These are phyloP conservation scores for Ictalurus punctatus DNA, from an alignment of 2,113 vertebrate genomes.

Conservation along the genomic window DNA sequence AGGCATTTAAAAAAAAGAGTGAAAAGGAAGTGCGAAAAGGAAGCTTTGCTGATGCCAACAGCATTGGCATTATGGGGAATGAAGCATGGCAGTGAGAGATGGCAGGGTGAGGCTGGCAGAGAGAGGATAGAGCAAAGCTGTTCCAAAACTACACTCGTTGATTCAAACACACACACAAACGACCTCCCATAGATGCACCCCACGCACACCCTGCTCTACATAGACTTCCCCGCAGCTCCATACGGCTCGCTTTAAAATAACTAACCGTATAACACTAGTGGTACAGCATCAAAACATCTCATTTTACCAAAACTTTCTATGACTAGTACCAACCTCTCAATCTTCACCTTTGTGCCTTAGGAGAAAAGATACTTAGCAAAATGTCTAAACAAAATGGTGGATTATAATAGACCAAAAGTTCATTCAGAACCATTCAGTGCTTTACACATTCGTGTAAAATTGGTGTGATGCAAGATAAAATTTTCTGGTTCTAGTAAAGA, in stretches of 20 bases:
- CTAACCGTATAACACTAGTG: conserved; percentile 20
- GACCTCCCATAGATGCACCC: background rate
- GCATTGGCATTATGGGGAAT: conserved; percentile 37
- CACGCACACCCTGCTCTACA: background rate
- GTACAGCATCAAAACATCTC: background rate
- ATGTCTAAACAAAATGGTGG: background rate
- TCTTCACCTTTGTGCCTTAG: background rate
- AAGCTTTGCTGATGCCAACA: conserved; percentile 33
- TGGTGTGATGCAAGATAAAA: background rate
- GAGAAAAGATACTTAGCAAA: background rate
- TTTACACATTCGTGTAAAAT: background rate
- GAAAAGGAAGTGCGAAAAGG: conserved; percentile 15
- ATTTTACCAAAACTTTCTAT: background rate
- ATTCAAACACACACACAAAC: conserved; percentile 2
- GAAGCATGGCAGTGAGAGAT: conserved; percentile 25
- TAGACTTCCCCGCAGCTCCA: background rate
- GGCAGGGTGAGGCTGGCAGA: conserved; percentile 24
- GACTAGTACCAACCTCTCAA: background rate
- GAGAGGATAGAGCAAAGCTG: conserved; percentile 25
- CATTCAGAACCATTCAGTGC: background rate
- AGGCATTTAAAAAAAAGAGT: background rate
- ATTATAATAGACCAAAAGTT: background rate
- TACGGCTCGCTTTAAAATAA: conserved; percentile 25
- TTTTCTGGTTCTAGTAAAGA: background rate
- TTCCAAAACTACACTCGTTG: conserved; percentile 11